phyloP scores from a whole-genome alignment of 2,797 vertebrate species.

The Caiman crocodilus region DNA sequence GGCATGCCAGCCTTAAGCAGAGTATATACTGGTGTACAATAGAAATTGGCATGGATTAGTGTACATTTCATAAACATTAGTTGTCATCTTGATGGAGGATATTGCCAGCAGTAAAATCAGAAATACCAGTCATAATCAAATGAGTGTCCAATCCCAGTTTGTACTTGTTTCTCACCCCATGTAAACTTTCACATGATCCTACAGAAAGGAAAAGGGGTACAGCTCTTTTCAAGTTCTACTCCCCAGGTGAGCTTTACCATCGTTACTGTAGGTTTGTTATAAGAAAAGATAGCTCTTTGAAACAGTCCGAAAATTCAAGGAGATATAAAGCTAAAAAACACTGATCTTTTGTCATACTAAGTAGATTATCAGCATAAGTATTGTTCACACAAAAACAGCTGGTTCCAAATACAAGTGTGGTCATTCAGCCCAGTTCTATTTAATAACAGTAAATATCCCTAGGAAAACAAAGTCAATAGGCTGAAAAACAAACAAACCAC shows the following conservation, averaged over 20 bases:
- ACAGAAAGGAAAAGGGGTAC: constrained; percentile 43
- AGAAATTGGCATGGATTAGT: background rate
- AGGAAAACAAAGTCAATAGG: constrained; percentile 61
- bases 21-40: background rate
- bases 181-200: constrained; percentile 39
- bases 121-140: background rate
- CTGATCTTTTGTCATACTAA: constrained; percentile 51
- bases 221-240: constrained; percentile 45
- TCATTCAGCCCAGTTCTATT: constrained; percentile 49
- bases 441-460: constrained; percentile 67
- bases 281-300: constrained; percentile 61
- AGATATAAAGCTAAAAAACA: constrained; percentile 69
- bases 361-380: constrained; percentile 29
- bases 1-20: constrained; percentile 43
- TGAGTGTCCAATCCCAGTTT: constrained; percentile 26
- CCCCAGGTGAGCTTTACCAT: constrained; percentile 40
- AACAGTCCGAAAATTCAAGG: constrained; percentile 65
- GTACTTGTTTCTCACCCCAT: constrained; percentile 37
- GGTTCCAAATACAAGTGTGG: constrained; percentile 59
- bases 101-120: constrained; percentile 44
- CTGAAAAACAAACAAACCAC: constrained; percentile 62
- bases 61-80: background rate
- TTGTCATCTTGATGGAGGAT: constrained; percentile 26
- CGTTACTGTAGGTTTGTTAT: constrained; percentile 46
- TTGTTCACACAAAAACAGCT: constrained; percentile 61